Conservation (phyloP, 1,140 invertebrate species). For the Anastrepha obliqua region DNA sequence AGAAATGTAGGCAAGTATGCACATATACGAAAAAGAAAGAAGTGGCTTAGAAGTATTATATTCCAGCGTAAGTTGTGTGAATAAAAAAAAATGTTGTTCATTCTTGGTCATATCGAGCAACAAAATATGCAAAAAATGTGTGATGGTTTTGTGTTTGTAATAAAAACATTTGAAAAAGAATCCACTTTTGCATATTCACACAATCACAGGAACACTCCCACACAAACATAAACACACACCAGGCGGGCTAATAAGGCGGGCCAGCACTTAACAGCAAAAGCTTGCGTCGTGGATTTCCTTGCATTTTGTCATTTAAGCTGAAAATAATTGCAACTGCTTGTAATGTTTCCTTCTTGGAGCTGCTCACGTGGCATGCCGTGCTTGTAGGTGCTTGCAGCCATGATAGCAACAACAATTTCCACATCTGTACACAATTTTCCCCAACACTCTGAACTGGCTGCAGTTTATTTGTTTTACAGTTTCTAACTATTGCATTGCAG, state of each 20-base stretch:
- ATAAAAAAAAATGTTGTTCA: too few relatives aligned
- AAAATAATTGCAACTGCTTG: slow-evolving; percentile 71
- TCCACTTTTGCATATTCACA: neutral
- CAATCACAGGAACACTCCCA: neutral
- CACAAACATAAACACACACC: neutral
- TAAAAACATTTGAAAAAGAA: too few relatives aligned
- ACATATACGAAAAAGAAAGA: too few relatives aligned
- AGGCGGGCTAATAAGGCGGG: too few relatives aligned
- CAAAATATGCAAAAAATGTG: neutral
- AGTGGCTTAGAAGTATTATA: too few relatives aligned
- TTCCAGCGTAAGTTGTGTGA: too few relatives aligned
- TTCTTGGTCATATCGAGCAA: neutral
- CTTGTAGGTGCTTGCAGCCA: slow-evolving; percentile 6
- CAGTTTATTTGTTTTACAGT: slow-evolving; percentile 36
- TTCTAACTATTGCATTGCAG: slow-evolving; percentile 2
- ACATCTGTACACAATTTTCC: neutral
- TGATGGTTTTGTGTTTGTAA: too few relatives aligned
- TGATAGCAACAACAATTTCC: neutral
- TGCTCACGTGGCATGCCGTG: neutral
- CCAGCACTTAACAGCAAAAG: slow-evolving; percentile 59
- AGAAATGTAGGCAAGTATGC: too few relatives aligned
- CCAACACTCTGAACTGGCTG: neutral
- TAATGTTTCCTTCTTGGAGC: slow-evolving; percentile 51
- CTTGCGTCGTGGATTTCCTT: slow-evolving; percentile 73
- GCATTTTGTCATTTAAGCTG: slow-evolving; percentile 74